Evolutionary conservation across 2,888 invertebrate genomes (phyloP).

Genomic region (Drosophila setosimentum): DNA sequence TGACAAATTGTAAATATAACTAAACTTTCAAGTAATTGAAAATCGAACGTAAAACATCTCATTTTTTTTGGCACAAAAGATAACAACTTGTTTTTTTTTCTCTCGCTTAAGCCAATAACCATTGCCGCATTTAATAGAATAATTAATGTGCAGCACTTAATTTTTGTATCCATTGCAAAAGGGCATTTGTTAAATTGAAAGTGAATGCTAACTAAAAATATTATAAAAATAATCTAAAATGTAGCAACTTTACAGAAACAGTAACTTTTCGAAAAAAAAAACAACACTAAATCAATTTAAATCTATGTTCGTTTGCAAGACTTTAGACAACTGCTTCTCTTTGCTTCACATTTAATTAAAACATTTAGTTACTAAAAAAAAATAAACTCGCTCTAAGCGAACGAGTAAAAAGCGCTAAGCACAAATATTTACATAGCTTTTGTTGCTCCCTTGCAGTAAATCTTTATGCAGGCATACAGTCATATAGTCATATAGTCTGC

Average conservation of each 20-base stretch:
- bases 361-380: conserved; percentile 26
- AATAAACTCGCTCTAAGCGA: conserved; percentile 5
- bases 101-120: too few species aligned
- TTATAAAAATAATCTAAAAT: not conserved
- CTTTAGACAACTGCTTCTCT: not conserved
- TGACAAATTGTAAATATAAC: not conserved
- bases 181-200: not conserved
- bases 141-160: not conserved
- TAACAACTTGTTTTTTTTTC: not conserved
- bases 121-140: not conserved
- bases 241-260: not conserved
- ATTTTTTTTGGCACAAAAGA: not conserved
- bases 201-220: too few species aligned
- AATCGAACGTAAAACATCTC: not conserved
- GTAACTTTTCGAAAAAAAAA: not conserved
- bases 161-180: not conserved
- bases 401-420: conserved; percentile 8
- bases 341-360: conserved; percentile 40
- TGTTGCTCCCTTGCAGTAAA: conserved; percentile 23
- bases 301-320: not conserved
- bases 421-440: conserved; percentile 65
- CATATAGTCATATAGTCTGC: conserved; percentile 6
- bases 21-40: not conserved
- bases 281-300: not conserved
- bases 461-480: conserved; percentile 34